These are phyloP conservation scores for Acanthaster planci DNA, from an alignment of 35 echinoderm and acorn worm species.

Conservation along the genomic window DNA sequence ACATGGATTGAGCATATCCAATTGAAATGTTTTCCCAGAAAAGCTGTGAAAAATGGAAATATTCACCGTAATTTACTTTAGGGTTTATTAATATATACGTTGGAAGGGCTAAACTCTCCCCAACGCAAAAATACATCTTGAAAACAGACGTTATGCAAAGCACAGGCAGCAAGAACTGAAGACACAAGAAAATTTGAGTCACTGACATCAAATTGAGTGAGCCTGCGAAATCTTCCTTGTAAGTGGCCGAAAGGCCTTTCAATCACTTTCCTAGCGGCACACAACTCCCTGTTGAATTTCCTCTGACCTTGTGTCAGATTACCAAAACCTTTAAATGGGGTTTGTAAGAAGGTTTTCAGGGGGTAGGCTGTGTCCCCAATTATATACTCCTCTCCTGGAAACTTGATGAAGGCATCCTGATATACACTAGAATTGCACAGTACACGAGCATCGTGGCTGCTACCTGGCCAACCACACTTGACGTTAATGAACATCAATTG, in stretches of 20 bases:
- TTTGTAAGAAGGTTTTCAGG: slow-evolving; percentile 29
- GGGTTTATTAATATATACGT: too few species aligned
- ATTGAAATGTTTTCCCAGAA: too few species aligned
- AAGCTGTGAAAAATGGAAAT: too few species aligned
- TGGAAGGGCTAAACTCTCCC: too few species aligned
- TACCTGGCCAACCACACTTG: slow-evolving; percentile 42
- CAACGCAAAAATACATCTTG: too few species aligned
- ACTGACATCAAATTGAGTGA: slow-evolving; percentile 7
- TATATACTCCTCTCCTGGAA: slow-evolving; percentile 29
- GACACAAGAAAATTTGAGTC: background rate
- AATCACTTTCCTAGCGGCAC: slow-evolving; percentile 35
- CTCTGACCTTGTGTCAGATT: slow-evolving; percentile 24
- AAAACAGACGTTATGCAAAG: too few species aligned
- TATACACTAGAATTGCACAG: slow-evolving; percentile 36
- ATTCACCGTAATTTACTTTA: too few species aligned
- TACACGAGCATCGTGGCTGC: slow-evolving; percentile 38
- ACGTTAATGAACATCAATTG: slow-evolving; percentile 38
- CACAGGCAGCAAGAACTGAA: too few species aligned
- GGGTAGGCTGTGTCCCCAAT: slow-evolving; percentile 53
- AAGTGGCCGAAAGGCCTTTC: slow-evolving; percentile 47
- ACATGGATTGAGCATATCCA: too few species aligned
- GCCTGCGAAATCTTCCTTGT: slow-evolving; percentile 39
- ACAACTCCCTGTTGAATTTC: slow-evolving; percentile 38
- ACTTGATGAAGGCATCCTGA: background rate
- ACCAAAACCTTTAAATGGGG: slow-evolving; percentile 46